phyloP scores from a whole-genome alignment of 2,797 vertebrate genomes.

The Squalus acanthias region DNA sequence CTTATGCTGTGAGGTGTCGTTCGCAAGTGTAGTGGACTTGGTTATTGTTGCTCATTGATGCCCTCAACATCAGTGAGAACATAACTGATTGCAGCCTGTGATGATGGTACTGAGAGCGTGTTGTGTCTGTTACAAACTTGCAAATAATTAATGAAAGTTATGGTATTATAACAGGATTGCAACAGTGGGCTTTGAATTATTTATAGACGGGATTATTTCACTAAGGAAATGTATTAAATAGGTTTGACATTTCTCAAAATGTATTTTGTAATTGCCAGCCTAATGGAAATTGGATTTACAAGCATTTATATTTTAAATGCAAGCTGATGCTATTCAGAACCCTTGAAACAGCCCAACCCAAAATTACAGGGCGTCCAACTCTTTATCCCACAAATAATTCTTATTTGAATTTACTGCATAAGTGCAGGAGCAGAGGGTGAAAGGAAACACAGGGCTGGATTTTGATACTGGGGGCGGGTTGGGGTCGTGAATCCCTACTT shows the following conservation, averaged over 20 bases:
- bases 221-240: not conserved
- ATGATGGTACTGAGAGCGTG: not conserved
- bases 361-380: not conserved
- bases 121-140: slow-evolving; percentile 13
- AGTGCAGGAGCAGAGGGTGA: not conserved
- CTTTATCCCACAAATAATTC: not conserved
- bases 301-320: slow-evolving; percentile 22
- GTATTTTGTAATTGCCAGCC: slow-evolving; percentile 27
- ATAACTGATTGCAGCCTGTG: not conserved
- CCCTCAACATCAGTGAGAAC: not conserved
- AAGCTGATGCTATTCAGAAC: not conserved
- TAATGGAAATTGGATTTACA: slow-evolving; percentile 22
- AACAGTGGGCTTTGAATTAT: slow-evolving; percentile 5
- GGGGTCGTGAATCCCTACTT: too few species aligned
- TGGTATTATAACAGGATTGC: slow-evolving; percentile 3
- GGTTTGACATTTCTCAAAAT: slow-evolving; percentile 10
- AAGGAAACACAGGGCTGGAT: not conserved
- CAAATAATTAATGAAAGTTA: slow-evolving; percentile 27
- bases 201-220: slow-evolving; percentile 4
- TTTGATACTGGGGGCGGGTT: too few species aligned
- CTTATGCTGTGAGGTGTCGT: not conserved
- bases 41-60: not conserved
- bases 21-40: not conserved
- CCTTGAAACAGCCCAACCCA: not conserved
- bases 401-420: not conserved